These are phyloP conservation scores for Cheilosia pagana DNA, from an alignment of 2,888 invertebrate species.

Conservation along the genomic window DNA sequence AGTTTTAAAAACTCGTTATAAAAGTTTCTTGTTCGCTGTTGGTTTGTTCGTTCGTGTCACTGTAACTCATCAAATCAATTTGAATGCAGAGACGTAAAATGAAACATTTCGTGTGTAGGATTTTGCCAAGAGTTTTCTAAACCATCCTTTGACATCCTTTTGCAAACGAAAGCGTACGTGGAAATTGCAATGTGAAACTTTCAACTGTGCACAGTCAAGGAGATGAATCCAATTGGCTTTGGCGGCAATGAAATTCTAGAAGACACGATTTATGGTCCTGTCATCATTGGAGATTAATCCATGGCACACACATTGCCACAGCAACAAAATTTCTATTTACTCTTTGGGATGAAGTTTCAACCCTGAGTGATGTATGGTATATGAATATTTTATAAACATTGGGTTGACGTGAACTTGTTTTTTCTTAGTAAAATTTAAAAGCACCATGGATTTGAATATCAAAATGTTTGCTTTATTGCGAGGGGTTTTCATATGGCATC, in stretches of 20 bases:
- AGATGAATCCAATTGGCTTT: constrained; percentile 34
- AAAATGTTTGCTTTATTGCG: too few species aligned
- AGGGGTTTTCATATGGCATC: too few species aligned
- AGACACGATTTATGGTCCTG: constrained; percentile 35
- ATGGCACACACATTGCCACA: not conserved
- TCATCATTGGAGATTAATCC: constrained; percentile 26
- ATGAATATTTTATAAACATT: constrained; percentile 22
- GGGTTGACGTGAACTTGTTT: not conserved
- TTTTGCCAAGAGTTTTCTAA: constrained; percentile 5
- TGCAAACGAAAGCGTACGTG: not conserved
- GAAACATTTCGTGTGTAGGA: not conserved
- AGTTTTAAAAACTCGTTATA: constrained; percentile 1
- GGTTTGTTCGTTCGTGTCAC: not conserved
- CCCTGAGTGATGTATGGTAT: not conserved
- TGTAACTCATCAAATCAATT: not conserved
- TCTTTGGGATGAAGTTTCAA: not conserved
- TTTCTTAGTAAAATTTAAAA: too few species aligned
- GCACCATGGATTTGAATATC: too few species aligned
- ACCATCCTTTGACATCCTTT: not conserved
- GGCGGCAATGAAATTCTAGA: constrained; percentile 6
- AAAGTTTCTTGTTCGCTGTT: not conserved
- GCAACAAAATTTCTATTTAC: constrained; percentile 12
- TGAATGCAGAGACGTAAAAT: not conserved
- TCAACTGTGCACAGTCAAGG: not conserved
- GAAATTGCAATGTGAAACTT: constrained; percentile 23